phyloP scores from a whole-genome alignment of 2,888 invertebrate species.

The Eilema caniola region DNA sequence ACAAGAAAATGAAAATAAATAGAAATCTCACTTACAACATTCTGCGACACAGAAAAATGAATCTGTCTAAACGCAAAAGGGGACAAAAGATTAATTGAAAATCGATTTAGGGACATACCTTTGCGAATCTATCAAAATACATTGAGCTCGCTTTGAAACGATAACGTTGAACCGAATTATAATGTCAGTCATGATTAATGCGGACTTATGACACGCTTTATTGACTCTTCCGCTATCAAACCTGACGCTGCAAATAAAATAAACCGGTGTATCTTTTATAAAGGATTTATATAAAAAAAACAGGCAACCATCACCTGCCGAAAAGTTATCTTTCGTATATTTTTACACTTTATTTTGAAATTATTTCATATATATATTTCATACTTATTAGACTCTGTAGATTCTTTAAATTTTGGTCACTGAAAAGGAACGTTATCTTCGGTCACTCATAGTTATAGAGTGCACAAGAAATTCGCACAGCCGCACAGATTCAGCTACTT shows the following conservation, averaged over 20 bases:
- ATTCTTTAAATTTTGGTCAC: too few relatives aligned
- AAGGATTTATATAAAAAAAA: slow-evolving; percentile 54
- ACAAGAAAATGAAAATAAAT: slow-evolving; percentile 70
- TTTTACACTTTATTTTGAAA: not conserved
- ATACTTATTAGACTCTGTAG: too few relatives aligned
- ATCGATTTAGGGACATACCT: slow-evolving; percentile 79
- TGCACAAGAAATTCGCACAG: too few relatives aligned
- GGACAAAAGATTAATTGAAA: slow-evolving; percentile 85
- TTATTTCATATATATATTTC: not conserved
- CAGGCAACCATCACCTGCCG: slow-evolving; percentile 40
- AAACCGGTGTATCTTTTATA: slow-evolving; percentile 59
- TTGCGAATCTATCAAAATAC: slow-evolving; percentile 80
- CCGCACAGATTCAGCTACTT: not conserved
- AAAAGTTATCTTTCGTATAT: not conserved
- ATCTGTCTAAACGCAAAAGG: slow-evolving; percentile 75
- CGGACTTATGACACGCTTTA: slow-evolving; percentile 74
- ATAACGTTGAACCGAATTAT: slow-evolving; percentile 76
- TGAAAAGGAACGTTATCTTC: too few relatives aligned
- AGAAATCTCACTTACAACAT: slow-evolving; percentile 63
- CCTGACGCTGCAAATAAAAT: slow-evolving; percentile 61
- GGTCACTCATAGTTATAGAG: too few relatives aligned
- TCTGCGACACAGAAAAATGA: slow-evolving; percentile 70
- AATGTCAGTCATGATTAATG: slow-evolving; percentile 82
- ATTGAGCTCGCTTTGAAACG: slow-evolving; percentile 78
- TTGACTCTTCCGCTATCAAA: slow-evolving; percentile 63